These are phyloP conservation scores for Alviniconcha strummeri DNA, from an alignment of 2,888 invertebrate genomes.

Conservation along the genomic window DNA sequence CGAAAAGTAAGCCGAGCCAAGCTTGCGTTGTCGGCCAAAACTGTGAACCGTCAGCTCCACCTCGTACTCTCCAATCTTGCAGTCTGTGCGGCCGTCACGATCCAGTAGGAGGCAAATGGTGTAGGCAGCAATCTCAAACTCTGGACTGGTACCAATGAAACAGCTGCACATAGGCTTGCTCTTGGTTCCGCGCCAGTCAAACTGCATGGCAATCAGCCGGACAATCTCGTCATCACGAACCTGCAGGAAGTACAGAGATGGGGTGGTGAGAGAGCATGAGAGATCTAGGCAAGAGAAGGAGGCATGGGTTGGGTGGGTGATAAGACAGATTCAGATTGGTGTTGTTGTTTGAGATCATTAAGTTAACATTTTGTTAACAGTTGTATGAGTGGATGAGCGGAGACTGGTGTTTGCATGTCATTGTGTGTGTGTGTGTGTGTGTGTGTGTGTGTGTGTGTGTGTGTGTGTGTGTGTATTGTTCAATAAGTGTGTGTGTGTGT, in stretches of 20 bases:
- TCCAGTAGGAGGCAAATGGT: slow-evolving; percentile 62
- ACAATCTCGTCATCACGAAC: slow-evolving; percentile 65
- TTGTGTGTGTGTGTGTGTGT: no score
- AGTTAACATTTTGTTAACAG: no score
- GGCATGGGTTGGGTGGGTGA: no score
- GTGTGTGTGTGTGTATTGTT: no score
- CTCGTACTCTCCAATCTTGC: slow-evolving; percentile 69
- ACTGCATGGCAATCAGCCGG: slow-evolving; percentile 70
- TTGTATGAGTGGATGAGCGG: no score
- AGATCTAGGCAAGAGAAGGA: no score
- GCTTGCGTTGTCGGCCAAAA: slow-evolving; percentile 52
- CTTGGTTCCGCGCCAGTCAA: slow-evolving; percentile 64
- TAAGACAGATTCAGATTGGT: no score
- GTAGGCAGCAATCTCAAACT: slow-evolving; percentile 73
- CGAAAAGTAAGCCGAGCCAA: slow-evolving; percentile 66
- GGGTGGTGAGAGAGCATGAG: no score
- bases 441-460: no score
- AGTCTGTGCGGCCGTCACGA: slow-evolving; percentile 49
- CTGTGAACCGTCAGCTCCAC: slow-evolving; percentile 62
- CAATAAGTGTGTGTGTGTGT: no score
- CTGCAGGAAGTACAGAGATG: slow-evolving; percentile 35
- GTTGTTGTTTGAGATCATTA: no score
- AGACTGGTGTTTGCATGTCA: no score
- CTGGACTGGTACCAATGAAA: slow-evolving; percentile 72
- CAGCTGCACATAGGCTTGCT: slow-evolving; percentile 71